Percentiles rank a stretch among this genome's conserved stretches.
These are phyloP conservation scores for Aphelocoma coerulescens DNA, from an alignment of 2,113 vertebrate species.

Conservation along the genomic window DNA sequence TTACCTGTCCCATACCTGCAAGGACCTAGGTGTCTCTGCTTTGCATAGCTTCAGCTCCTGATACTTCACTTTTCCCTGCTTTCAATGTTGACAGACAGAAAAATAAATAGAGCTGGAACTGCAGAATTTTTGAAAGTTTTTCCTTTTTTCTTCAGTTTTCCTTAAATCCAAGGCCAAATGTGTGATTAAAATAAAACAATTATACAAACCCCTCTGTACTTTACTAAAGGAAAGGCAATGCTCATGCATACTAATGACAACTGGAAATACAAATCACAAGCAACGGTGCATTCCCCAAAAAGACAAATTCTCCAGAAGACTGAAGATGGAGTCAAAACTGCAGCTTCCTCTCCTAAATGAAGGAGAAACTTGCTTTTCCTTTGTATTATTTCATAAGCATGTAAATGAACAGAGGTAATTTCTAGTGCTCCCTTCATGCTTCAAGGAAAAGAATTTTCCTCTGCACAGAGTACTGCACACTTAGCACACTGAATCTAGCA, in stretches of 20 bases:
- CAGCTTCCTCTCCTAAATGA: neutral
- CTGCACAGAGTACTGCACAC: neutral
- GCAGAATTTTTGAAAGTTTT: neutral
- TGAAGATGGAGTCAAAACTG: neutral
- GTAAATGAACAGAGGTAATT: constrained; percentile 1
- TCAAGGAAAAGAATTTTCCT: constrained; percentile 21
- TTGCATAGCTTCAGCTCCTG: neutral
- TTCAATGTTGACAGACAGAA: neutral
- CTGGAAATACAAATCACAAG: neutral
- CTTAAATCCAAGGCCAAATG: neutral
- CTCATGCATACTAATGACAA: neutral
- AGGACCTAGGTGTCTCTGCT: neutral
- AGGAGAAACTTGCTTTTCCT: neutral
- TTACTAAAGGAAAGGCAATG: neutral
- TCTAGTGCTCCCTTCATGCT: neutral
- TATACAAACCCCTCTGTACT: neutral
- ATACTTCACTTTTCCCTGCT: neutral
- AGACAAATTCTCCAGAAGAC: neutral
- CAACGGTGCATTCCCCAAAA: neutral
- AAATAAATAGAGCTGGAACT: neutral
- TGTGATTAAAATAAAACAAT: neutral
- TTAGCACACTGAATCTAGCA: neutral
- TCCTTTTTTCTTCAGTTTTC: neutral
- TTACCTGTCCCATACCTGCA: neutral
- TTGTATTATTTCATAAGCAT: constrained; percentile 31